Base-by-base conservation (phyloP, 2,888 invertebrate genomes). In the Eupithecia exiguata region DNA sequence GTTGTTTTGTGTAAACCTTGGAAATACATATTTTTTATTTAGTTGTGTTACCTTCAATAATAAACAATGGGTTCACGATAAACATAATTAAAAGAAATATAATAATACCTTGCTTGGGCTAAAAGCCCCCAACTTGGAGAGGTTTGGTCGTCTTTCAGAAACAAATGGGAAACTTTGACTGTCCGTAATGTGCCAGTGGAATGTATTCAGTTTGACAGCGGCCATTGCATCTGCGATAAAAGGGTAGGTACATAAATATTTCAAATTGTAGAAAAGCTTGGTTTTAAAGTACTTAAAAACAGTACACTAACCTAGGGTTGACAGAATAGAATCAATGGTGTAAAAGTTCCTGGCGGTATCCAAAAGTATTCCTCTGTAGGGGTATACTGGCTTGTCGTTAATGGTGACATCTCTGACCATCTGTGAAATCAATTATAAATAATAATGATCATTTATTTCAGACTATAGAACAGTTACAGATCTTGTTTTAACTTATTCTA, bases 101-200 rank as follows among this genome's bases (percentile, higher is more conserved):
- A 30, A 30, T 30, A 30, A 30, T 67, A 96, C 95, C 92, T 98
- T 97, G 0, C 95, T 95, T 65, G 97, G 96, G 0, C 96, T 95
- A 84, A 97, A 97, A 7, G 98, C 97, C 1, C 99, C 99, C 25
- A 96, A 95, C 80, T 95, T 96, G 5, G 96, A 94, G 16, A 98
- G 88, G 66, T 97, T 94, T 0, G 98, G 98, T 78, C 95, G 95
- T n/a, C 96, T 95, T 83, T 95, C 95, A 0, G 97, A 96, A 73
- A 97, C 96, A 84, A 98, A 97, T 0, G 99, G 99, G 88, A 99
- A 99, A 82, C 99, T 98, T 79, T 99, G 98, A 25, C 97, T 97
- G 90, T 99, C 99, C 0, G 97, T 98, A 70, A 98, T 97, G 84
- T 98, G 98, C 99, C 99, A 99, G 86, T 99, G 99, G 93, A 99